A percentile compares a stretch with the other conserved stretches of the same genome.
Conservation (phyloP, 2,888 invertebrate species). For the Helleia helle region DNA sequence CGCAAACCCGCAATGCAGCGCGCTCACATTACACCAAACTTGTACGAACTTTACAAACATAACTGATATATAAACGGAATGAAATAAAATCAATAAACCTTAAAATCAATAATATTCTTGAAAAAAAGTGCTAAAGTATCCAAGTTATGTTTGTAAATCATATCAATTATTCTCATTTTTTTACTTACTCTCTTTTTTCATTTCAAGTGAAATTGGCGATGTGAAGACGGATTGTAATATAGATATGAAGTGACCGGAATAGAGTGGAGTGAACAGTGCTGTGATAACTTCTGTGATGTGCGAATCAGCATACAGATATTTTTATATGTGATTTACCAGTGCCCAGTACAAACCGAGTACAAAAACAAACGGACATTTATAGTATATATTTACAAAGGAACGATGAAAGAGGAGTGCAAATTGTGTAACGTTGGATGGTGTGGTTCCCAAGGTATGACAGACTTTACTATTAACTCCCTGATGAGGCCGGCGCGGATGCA, state of each 20-base stretch:
- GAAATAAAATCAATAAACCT: no score
- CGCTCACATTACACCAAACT: conserved; percentile 44
- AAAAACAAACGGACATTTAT: no score
- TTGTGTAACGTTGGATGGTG: conserved; percentile 65
- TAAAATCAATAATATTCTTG: no score
- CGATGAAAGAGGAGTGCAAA: conserved; percentile 71
- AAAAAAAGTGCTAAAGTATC: no score
- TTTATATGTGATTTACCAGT: conserved; percentile 73
- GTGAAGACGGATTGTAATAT: conserved; percentile 16
- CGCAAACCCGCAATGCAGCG: conserved; percentile 54
- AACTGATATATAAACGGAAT: conserved; percentile 16
- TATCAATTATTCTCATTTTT: no score
- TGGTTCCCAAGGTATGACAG: conserved; percentile 47
- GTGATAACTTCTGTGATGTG: conserved; percentile 71
- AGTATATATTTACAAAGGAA: no score
- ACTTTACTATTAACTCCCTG: conserved; percentile 66
- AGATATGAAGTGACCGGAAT: conserved; percentile 25
- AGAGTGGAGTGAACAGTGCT: conserved; percentile 56
- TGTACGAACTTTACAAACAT: conserved; percentile 28
- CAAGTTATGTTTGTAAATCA: no score
- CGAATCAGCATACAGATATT: conserved; percentile 63
- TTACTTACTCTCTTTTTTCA: conserved; percentile 9
- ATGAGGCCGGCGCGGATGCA: conserved; percentile 60
- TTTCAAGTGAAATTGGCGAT: conserved; percentile 28
- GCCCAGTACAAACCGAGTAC: conserved; percentile 74